A percentile compares a stretch with the other conserved stretches of the same genome.
Evolutionary conservation across 2,797 vertebrate species (phyloP).

Genomic region (Propithecus perrieri): DNA sequence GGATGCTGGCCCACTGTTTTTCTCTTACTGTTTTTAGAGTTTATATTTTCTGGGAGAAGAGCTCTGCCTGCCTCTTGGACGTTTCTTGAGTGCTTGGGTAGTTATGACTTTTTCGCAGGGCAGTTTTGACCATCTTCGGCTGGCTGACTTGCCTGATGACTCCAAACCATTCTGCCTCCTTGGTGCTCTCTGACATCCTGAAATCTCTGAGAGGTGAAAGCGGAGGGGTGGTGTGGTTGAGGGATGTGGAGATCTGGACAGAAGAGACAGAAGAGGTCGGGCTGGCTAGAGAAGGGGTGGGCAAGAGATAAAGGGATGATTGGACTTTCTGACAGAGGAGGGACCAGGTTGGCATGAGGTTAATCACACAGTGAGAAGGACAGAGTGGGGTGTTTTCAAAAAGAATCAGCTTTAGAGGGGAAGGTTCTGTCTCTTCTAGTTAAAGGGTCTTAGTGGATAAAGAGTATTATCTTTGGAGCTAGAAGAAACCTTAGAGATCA

Average conservation of each 20-base stretch:
- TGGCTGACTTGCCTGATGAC: neutral
- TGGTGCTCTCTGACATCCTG: neutral
- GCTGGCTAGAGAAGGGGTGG: neutral
- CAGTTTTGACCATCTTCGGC: neutral
- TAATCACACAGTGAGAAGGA: neutral
- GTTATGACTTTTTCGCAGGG: neutral
- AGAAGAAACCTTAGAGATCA: neutral
- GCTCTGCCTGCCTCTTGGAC: neutral
- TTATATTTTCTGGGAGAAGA: neutral
- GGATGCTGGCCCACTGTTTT: neutral
- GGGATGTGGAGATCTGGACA: neutral
- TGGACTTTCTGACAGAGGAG: neutral
- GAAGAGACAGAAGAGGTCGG: neutral
- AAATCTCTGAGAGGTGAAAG: neutral
- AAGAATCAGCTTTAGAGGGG: neutral
- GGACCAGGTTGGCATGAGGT: neutral
- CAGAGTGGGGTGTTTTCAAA: neutral
- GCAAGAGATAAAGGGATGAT: neutral
- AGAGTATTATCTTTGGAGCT: slow-evolving; percentile 45
- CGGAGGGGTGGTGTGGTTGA: neutral
- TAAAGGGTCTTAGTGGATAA: slow-evolving; percentile 24
- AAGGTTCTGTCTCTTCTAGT: neutral
- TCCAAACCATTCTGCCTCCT: neutral
- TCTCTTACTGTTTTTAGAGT: neutral
- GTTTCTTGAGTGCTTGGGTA: neutral